A percentile compares a stretch with the other conserved stretches of the same genome.
Evolutionary conservation across 2,113 vertebrate species (phyloP).

Genomic region (Pithys albifrons): DNA sequence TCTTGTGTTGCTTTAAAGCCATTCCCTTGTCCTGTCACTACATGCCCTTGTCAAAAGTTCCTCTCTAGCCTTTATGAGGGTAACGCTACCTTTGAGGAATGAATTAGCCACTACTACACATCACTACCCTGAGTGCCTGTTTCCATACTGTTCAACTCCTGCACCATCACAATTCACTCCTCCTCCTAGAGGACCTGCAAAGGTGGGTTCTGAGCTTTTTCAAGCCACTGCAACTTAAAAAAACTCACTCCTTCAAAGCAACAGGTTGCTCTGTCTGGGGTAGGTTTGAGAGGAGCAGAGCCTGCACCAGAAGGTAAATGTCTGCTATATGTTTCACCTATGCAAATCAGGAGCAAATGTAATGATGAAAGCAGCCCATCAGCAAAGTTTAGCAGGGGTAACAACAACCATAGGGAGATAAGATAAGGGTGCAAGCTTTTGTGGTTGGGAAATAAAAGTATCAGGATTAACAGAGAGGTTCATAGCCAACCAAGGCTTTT

Average conservation of each 20-base stretch:
- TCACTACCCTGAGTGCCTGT: neutral
- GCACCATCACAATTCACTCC: neutral
- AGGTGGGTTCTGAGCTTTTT: neutral
- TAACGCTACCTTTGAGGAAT: neutral
- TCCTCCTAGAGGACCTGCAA: neutral
- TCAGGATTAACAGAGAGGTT: neutral
- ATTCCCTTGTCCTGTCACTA: neutral
- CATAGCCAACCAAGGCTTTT: neutral
- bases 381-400: neutral
- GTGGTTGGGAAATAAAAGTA: conserved; percentile 27
- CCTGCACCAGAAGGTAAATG: neutral
- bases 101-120: neutral
- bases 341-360: neutral
- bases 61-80: too few relatives aligned
- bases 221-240: neutral
- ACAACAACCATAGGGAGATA: conserved; percentile 9
- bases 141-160: neutral
- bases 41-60: neutral
- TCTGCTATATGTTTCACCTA: neutral
- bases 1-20: neutral
- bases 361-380: neutral
- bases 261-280: neutral
- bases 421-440: conserved; percentile 14
- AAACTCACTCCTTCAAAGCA: neutral
- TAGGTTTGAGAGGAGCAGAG: neutral